These are phyloP conservation scores for Lepidochrysops patricia DNA, from an alignment of 2,888 invertebrate species.

Conservation along the genomic window DNA sequence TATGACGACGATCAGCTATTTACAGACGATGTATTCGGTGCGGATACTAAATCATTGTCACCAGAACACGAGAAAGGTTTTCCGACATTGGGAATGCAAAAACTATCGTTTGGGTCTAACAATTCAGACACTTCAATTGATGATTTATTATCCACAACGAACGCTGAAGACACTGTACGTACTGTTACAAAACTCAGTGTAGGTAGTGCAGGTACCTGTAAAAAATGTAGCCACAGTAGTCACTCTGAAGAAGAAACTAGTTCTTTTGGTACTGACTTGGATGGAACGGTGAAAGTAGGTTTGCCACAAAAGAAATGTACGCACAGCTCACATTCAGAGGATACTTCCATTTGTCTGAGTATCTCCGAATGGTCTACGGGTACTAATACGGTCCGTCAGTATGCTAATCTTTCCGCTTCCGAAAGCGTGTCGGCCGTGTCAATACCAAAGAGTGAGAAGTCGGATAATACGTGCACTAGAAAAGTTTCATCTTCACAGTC, in stretches of 20 bases:
- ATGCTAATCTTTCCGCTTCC: conserved; percentile 82
- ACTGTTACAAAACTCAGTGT: conserved; percentile 66
- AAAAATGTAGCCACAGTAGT: conserved; percentile 80
- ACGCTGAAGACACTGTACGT: conserved; percentile 73
- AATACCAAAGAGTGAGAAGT: conserved; percentile 76
- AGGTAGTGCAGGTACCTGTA: conserved; percentile 69
- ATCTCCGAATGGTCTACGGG: conserved; percentile 93
- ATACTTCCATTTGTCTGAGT: conserved; percentile 88
- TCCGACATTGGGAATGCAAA: conserved; percentile 54
- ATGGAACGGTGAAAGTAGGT: conserved; percentile 87
- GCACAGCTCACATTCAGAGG: conserved; percentile 88
- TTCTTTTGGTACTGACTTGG: conserved; percentile 84
- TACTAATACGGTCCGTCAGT: conserved; percentile 88
- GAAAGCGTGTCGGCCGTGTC: conserved; percentile 78
- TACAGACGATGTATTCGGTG: conserved; percentile 76
- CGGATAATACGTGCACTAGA: conserved; percentile 69
- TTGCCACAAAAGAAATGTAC: conserved; percentile 87
- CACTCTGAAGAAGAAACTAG: conserved; percentile 85
- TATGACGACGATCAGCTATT: conserved; percentile 76
- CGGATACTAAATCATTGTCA: conserved; percentile 74
- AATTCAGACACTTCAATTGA: conserved; percentile 79
- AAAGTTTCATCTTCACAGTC: conserved; percentile 74
- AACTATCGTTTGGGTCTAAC: conserved; percentile 73
- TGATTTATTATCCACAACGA: conserved; percentile 75
- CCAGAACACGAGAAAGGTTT: conserved; percentile 72